Percentiles rank a stretch among this genome's conserved stretches.
Evolutionary conservation across 2,113 vertebrate species (phyloP).

Genomic region (Delphinapterus leucas): DNA sequence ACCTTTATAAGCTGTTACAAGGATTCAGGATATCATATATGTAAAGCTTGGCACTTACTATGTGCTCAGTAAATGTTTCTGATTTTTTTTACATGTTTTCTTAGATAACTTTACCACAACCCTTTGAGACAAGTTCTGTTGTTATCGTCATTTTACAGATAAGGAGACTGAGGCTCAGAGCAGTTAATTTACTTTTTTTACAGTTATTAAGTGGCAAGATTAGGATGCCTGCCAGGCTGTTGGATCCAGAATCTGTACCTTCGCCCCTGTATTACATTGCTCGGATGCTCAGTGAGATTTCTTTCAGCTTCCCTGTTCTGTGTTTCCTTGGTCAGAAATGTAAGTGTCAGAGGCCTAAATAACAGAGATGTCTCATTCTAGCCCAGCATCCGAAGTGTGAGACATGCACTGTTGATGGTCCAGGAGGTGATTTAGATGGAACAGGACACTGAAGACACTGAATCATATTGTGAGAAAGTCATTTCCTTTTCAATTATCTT

Average conservation of each 20-base stretch:
- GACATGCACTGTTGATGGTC: background rate
- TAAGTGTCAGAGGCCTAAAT: background rate
- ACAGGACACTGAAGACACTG: background rate
- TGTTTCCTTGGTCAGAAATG: background rate
- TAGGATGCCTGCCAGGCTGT: background rate
- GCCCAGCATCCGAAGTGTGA: background rate
- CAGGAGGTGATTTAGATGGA: conserved; percentile 13
- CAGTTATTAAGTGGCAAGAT: background rate
- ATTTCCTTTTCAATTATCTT: conserved; percentile 66
- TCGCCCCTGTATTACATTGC: background rate
- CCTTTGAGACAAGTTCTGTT: background rate
- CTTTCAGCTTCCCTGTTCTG: background rate
- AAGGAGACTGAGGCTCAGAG: background rate
- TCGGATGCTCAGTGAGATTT: background rate
- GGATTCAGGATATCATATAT: background rate
- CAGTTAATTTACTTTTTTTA: background rate
- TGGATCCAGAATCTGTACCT: background rate
- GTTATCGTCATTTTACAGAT: background rate
- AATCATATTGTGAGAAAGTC: conserved; percentile 36
- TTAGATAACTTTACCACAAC: background rate
- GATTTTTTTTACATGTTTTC: background rate
- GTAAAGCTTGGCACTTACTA: background rate
- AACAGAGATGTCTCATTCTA: background rate
- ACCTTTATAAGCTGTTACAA: background rate
- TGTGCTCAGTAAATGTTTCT: background rate